Conservation (phyloP, 2,113 vertebrate genomes). For the Meleagris gallopavo region DNA sequence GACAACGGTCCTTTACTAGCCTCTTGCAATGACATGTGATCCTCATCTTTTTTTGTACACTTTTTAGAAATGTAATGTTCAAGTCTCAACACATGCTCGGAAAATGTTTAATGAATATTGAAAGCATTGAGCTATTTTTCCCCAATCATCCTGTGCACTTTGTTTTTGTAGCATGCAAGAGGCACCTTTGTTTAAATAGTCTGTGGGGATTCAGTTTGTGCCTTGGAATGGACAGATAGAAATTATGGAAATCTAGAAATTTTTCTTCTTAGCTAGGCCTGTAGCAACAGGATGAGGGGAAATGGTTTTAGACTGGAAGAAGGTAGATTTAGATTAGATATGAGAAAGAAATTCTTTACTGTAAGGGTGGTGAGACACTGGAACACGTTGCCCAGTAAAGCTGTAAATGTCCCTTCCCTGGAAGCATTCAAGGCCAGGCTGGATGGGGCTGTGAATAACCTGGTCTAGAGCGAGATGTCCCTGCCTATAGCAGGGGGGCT, state of each 20-base stretch:
- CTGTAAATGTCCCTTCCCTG: no score
- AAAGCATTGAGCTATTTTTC: conserved; percentile 40
- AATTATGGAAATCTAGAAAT: not conserved
- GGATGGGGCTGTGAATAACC: no score
- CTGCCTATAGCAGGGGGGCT: no score
- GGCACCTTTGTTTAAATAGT: not conserved
- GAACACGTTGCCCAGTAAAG: no score
- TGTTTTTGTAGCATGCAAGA: not conserved
- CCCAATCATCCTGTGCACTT: not conserved
- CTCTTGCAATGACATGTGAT: not conserved
- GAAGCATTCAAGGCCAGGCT: no score
- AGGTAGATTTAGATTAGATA: no score
- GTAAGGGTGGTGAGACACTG: no score
- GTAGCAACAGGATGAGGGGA: no score
- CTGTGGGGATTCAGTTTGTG: not conserved
- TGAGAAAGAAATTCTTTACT: no score
- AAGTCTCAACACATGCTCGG: not conserved
- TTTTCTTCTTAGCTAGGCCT: not conserved
- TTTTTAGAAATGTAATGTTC: not conserved
- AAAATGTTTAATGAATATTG: conserved; percentile 18
- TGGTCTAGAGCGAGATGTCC: no score
- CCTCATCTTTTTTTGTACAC: not conserved
- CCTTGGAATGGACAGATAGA: not conserved
- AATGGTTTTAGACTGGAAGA: no score
- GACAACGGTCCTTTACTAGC: not conserved